Base-by-base conservation (phyloP, 2,888 invertebrate genomes). In the Sphaerophoria rueppellii region DNA sequence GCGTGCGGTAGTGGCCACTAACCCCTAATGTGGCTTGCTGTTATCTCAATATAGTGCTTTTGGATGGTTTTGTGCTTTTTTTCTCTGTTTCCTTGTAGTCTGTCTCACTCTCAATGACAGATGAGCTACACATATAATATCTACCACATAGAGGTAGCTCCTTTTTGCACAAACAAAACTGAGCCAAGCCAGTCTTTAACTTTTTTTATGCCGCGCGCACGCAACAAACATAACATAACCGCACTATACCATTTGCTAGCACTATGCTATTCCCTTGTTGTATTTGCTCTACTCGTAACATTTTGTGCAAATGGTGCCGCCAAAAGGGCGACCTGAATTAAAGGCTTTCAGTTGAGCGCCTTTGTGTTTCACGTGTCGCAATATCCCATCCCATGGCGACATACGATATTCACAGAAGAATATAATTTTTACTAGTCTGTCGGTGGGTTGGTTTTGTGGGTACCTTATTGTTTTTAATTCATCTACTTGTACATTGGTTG, bases 251-350 rank as follows among this genome's bases (percentile, higher is more conserved):
- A 72, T 72, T 54, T 55, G 80, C 57, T 67, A 73, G 24, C 12
- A 9, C 43, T 9, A 9, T 24, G 24, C 24, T 24, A 24, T 24
- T 24, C 24, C 2, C 24, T 9, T 55, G 80, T 50, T 67, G 78
- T 24, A 48, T 74, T 50, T 54, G 79, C 35, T 55, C 16, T 50
- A 4, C 16, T 14, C 7, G 50, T 4, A 55, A 16, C 24, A 24
- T 24, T 77, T 69, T 40, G 61, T 67, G 69, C 54, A 69, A 82
- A 73, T 73, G 75, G 81, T 77, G 85, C 83, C 75, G 83, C 71
- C 71, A 80, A 83, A 83, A 71, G 75, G 75, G 73, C 85, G 85
- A 85, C 81, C 80, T 80, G 77, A 81, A 85, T 85, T 77, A 72
- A 65, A 73, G 73, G 85, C 63, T 81, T 77, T 73, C 71, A 70